phyloP scores from a whole-genome alignment of 2,888 invertebrate genomes.

The Eretmocerus hayati region DNA sequence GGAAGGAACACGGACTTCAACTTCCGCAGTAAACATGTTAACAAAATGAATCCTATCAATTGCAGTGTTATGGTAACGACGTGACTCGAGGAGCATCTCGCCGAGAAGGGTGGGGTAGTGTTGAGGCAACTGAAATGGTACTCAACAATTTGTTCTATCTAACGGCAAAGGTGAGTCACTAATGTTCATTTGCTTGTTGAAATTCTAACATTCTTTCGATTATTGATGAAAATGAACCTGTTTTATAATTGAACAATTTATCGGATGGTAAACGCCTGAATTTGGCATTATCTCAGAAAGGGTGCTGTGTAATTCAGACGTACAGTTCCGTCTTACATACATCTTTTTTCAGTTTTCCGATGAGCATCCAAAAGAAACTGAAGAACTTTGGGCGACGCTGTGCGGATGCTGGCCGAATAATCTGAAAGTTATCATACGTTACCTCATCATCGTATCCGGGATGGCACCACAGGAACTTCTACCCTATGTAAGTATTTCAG shows the following conservation, averaged over 20 bases:
- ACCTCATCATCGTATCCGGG: slow-evolving; percentile 91
- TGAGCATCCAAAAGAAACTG: slow-evolving; percentile 90
- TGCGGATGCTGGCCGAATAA: slow-evolving; percentile 97
- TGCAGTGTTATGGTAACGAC: slow-evolving; percentile 52
- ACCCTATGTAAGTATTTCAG: slow-evolving; percentile 76
- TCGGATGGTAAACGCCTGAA: no score
- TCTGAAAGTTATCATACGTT: slow-evolving; percentile 91
- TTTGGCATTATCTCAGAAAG: no score
- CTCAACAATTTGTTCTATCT: slow-evolving; percentile 97
- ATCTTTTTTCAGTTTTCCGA: slow-evolving; percentile 75
- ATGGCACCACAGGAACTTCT: slow-evolving; percentile 94
- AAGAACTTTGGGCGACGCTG: slow-evolving; percentile 92
- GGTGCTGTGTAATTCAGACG: no score
- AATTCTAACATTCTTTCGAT: no score
- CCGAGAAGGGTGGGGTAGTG: slow-evolving; percentile 94
- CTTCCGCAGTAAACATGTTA: no score
- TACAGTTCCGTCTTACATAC: no score
- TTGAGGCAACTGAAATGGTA: slow-evolving; percentile 99
- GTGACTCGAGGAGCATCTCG: slow-evolving; percentile 51
- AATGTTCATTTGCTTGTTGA: background rate
- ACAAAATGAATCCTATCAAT: no score
- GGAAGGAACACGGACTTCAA: no score
- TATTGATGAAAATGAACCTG: no score
- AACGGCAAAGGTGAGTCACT: slow-evolving; percentile 76
- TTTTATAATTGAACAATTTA: no score